Base-by-base conservation (phyloP, 1,140 invertebrate genomes). In the Marisa cornuarietis region DNA sequence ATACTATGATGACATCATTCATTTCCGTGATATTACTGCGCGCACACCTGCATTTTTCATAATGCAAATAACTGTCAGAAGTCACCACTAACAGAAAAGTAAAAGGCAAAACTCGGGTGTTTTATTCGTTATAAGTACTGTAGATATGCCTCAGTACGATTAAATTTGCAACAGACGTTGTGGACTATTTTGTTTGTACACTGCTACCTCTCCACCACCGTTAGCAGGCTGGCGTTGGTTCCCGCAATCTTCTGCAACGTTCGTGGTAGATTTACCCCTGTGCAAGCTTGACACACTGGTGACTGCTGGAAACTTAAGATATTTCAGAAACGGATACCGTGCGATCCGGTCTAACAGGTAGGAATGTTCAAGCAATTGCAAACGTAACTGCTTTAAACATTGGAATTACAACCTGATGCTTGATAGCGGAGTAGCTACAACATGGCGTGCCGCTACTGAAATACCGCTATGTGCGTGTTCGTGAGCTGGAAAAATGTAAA, bases 191-290 rank as follows among this genome's bases (percentile, higher is more conserved):
- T 62, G 49, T 82, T 31, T 72, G 79, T 51, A 51, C n/a, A 42
- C 26, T 77, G 71, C 65, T 52, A 51, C 76, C 65, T 66, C 63
- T 77, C 76, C 76, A 51, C 76, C 76, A 69, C 65, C 76, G 83
- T 84, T 79, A 77, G 79, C 74, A 76, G 83, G 81, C 78, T 84
- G 78, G 81, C 82, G 84, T 83, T 82, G 84, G 84, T 85, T 84
- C 86, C 83, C 76, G 84, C 84, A 84, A 85, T 87, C 84, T 84
- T 85, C 84, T 82, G 86, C 81, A 83, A 81, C 82, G 76, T 77
- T 65, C 76, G 42, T 65, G 63, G 51, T 51, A 68, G 6, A 76
- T 49, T 66, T 81, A 80, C 66, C 79, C 78, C 74, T 82, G 78
- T 81, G 74, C 73, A 76, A 65, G 62, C 62, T 65, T 73, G 24